These are phyloP conservation scores for Phasia obesa DNA, from an alignment of 2,888 invertebrate species.

Conservation along the genomic window DNA sequence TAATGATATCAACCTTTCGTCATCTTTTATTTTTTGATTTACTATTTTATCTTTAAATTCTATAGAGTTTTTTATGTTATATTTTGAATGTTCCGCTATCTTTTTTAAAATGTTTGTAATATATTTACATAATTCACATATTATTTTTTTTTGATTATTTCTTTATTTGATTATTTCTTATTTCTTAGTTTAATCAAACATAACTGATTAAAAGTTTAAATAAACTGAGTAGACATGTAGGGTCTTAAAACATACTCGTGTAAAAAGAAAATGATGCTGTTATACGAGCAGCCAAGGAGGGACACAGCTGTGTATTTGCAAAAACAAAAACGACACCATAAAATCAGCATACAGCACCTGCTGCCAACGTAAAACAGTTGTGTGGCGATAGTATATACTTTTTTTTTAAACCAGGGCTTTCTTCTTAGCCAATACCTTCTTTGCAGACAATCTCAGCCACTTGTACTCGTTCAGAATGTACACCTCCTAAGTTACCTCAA, in stretches of 20 bases:
- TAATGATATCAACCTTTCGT: too few relatives aligned
- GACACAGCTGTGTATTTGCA: constrained; percentile 51
- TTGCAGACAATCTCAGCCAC: not conserved
- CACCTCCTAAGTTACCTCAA: constrained; percentile 47
- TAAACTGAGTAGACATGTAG: not conserved
- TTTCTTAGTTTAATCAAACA: too few relatives aligned
- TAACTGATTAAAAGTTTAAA: too few relatives aligned
- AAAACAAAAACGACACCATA: constrained; percentile 31
- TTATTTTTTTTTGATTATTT: too few relatives aligned
- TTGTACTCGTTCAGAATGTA: constrained; percentile 7
- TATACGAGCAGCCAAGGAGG: constrained; percentile 20
- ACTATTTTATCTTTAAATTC: too few relatives aligned
- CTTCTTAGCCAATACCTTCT: constrained; percentile 55
- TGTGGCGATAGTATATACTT: constrained; percentile 3
- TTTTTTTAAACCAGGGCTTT: constrained; percentile 26
- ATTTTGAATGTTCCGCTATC: too few relatives aligned
- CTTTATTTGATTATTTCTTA: too few relatives aligned
- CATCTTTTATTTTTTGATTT: too few relatives aligned
- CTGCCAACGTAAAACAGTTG: constrained; percentile 48
- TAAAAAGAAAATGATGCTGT: not conserved
- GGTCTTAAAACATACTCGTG: not conserved
- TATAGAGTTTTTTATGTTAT: too few relatives aligned
- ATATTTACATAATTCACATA: too few relatives aligned
- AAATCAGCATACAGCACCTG: constrained; percentile 62
- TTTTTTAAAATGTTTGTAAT: too few relatives aligned